Percentiles rank a stretch among this genome's conserved stretches.
Evolutionary conservation across 2,797 vertebrate species (phyloP).

Genomic region (Aplochiton taeniatus): DNA sequence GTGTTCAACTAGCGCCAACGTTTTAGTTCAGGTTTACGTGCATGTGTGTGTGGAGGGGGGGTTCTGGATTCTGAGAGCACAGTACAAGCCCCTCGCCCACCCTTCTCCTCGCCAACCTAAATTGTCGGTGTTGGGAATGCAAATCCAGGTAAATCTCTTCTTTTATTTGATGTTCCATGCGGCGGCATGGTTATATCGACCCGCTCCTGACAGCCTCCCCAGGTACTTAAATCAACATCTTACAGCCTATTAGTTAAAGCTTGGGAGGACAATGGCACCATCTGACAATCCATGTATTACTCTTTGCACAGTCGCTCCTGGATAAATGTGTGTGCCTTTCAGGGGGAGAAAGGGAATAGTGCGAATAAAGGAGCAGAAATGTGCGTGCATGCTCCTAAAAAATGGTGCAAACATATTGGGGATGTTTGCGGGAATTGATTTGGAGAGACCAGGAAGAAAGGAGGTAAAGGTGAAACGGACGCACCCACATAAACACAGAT

Average conservation of each 20-base stretch:
- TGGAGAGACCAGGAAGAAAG: no score
- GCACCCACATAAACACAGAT: no score
- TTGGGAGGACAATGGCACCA: conserved; percentile 54
- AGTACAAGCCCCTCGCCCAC: not conserved
- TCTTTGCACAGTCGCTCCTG: conserved; percentile 30
- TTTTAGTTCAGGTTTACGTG: no score
- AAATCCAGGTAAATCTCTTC: conserved; percentile 63
- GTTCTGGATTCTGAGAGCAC: conserved; percentile 35
- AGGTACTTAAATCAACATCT: conserved; percentile 65
- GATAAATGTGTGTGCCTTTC: no score
- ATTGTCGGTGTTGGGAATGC: conserved; percentile 61
- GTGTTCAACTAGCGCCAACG: no score
- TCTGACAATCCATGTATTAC: conserved; percentile 38
- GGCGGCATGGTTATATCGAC: conserved; percentile 45
- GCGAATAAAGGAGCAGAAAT: no score
- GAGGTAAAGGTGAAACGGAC: no score
- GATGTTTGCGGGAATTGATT: no score
- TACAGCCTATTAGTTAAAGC: conserved; percentile 65
- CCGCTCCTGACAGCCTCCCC: conserved; percentile 49
- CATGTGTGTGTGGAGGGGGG: not conserved
- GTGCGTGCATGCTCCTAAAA: no score
- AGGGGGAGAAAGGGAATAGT: no score
- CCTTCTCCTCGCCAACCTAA: conserved; percentile 38
- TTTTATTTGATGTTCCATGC: conserved; percentile 52
- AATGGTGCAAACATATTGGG: no score